A percentile compares a stretch with the other conserved stretches of the same genome.
These are phyloP conservation scores for Oscheius sp. DNA, from an alignment of 2,888 invertebrate genomes.

Conservation along the genomic window DNA sequence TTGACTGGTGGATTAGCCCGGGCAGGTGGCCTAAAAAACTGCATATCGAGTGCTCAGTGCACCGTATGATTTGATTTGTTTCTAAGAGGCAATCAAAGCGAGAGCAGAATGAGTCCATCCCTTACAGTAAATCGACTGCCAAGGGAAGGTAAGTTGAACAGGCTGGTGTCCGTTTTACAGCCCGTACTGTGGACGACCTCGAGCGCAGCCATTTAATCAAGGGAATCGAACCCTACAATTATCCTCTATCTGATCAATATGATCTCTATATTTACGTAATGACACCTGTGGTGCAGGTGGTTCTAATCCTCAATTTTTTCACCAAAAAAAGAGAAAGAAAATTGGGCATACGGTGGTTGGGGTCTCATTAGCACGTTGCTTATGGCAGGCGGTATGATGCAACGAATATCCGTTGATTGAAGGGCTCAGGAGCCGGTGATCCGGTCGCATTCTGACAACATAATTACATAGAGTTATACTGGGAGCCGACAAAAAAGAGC, in stretches of 20 bases:
- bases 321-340: no score
- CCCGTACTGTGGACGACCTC: slow-evolving; percentile 30
- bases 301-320: no score
- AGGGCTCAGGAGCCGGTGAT: slow-evolving; percentile 19
- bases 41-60: slow-evolving; percentile 26
- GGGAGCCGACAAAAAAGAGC: background rate
- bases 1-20: slow-evolving; percentile 28
- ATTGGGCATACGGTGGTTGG: slow-evolving; percentile 6
- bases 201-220: slow-evolving; percentile 27
- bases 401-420: slow-evolving; percentile 28
- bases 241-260: slow-evolving; percentile 24
- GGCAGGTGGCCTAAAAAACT: slow-evolving; percentile 29
- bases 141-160: background rate
- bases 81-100: slow-evolving; percentile 13
- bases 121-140: background rate
- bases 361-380: slow-evolving; percentile 20
- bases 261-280: slow-evolving; percentile 20
- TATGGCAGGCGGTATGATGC: slow-evolving; percentile 28
- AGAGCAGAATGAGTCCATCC: background rate
- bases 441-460: slow-evolving; percentile 23
- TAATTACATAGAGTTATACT: slow-evolving; percentile 15
- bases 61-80: slow-evolving; percentile 27
- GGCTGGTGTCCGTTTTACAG: slow-evolving; percentile 14
- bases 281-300: slow-evolving; percentile 1
- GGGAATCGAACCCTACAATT: slow-evolving; percentile 28